These are phyloP conservation scores for Torymus tubicola DNA, from an alignment of 2,888 invertebrate species.

Conservation along the genomic window DNA sequence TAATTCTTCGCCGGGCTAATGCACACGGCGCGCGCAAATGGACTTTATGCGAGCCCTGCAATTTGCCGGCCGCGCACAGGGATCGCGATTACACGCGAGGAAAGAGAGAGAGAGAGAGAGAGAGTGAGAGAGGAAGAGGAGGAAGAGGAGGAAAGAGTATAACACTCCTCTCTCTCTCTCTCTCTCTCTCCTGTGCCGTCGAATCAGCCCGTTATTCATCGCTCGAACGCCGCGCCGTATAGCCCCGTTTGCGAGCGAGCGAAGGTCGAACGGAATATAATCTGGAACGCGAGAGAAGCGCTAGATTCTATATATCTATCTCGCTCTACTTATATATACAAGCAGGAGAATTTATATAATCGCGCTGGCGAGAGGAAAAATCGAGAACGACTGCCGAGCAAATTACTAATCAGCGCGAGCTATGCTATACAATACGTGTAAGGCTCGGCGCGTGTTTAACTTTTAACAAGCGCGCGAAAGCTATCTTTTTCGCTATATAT, in stretches of 20 bases:
- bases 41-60: slow-evolving; percentile 29
- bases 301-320: no score
- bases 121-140: no score
- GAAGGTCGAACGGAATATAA: slow-evolving; percentile 17
- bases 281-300: background rate
- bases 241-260: background rate
- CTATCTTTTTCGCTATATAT: no score
- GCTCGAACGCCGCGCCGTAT: background rate
- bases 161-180: no score
- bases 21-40: slow-evolving; percentile 7
- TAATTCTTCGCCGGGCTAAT: slow-evolving; percentile 19
- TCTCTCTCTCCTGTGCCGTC: background rate
- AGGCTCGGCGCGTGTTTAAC: no score
- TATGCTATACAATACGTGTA: no score
- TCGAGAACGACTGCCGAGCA: background rate
- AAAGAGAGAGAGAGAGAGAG: no score
- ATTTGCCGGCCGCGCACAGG: slow-evolving; percentile 13
- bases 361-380: background rate
- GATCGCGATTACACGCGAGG: slow-evolving; percentile 28
- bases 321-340: no score
- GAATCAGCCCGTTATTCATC: slow-evolving; percentile 37
- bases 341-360: background rate
- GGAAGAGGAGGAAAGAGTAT: no score
- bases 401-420: slow-evolving; percentile 2
- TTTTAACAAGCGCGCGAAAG: no score